Percentiles rank a stretch among this genome's conserved stretches.
Evolutionary conservation across 2,797 vertebrate genomes (phyloP).

Genomic region (Galago senegalensis): DNA sequence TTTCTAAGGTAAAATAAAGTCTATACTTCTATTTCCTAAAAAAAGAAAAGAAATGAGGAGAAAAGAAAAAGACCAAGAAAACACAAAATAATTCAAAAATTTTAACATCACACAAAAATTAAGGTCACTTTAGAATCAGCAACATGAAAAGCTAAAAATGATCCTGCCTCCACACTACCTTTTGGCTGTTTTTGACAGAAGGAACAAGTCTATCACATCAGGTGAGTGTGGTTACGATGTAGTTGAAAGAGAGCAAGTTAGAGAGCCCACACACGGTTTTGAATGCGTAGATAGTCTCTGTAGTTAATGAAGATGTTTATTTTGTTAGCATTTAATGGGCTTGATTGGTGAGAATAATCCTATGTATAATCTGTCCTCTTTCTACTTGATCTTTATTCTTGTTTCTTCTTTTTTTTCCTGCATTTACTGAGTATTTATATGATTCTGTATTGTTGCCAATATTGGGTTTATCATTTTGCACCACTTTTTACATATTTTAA

Average conservation of each 20-base stretch:
- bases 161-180: neutral
- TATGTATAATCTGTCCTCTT: neutral
- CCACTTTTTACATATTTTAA: neutral
- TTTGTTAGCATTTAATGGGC: neutral
- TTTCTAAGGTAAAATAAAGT: too few species aligned
- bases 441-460: neutral
- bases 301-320: neutral
- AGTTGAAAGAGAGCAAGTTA: neutral
- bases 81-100: neutral
- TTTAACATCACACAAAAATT: constrained; percentile 60
- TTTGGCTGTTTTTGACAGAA: constrained; percentile 19
- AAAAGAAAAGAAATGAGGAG: too few species aligned
- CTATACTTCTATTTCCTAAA: too few species aligned
- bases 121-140: constrained; percentile 35
- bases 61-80: neutral
- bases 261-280: neutral
- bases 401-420: neutral
- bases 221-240: neutral
- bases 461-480: neutral
- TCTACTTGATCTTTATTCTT: neutral
- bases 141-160: constrained; percentile 17
- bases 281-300: neutral
- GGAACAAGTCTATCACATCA: neutral
- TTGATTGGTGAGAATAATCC: neutral
- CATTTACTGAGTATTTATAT: neutral